Percentiles rank a stretch among this genome's conserved stretches.
Evolutionary conservation across 2,888 invertebrate species (phyloP).

Genomic region (Meandrusa payeni): DNA sequence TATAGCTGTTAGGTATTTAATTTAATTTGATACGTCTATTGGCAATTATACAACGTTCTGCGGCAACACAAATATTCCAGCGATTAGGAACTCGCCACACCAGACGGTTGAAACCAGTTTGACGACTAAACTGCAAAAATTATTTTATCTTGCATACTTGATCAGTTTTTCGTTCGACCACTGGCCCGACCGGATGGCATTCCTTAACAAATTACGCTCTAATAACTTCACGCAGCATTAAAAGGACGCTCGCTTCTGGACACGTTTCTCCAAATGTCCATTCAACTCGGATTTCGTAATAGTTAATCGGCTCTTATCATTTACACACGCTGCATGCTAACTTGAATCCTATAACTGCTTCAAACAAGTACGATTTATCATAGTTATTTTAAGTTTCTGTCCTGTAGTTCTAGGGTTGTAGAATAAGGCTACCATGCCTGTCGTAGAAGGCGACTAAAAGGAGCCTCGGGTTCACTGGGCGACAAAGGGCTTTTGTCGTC

Average conservation of each 20-base stretch:
- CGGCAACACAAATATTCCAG: conserved; percentile 3
- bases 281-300: conserved; percentile 2
- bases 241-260: neutral
- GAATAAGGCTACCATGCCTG: too few relatives aligned
- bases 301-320: conserved; percentile 1
- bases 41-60: conserved; percentile 9
- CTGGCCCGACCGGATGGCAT: conserved; percentile 19
- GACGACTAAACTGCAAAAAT: conserved; percentile 20
- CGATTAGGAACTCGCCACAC: conserved; percentile 19
- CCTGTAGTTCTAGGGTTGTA: too few relatives aligned
- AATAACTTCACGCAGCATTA: conserved; percentile 14
- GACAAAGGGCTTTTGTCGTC: too few relatives aligned
- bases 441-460: too few relatives aligned
- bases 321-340: neutral
- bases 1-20: too few relatives aligned
- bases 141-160: conserved; percentile 22
- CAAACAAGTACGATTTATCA: neutral
- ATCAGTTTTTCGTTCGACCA: conserved; percentile 21
- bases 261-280: neutral
- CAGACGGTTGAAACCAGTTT: conserved; percentile 20
- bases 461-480: too few relatives aligned
- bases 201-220: conserved; percentile 22
- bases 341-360: neutral
- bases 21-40: too few relatives aligned
- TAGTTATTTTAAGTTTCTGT: too few relatives aligned